phyloP scores from a whole-genome alignment of 2,888 invertebrate genomes.

The Protula sp. region DNA sequence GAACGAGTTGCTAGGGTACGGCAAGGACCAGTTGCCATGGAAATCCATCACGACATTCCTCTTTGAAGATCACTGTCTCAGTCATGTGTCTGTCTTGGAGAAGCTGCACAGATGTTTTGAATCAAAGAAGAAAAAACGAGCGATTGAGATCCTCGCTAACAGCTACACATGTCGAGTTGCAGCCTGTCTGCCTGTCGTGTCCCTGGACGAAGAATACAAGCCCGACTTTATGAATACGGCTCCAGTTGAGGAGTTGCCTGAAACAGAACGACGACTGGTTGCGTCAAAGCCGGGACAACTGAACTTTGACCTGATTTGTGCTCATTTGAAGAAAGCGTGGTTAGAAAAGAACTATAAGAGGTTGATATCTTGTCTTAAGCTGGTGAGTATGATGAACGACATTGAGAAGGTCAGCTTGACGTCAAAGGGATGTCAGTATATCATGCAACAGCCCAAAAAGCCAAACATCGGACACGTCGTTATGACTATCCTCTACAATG shows the following conservation, averaged over 20 bases:
- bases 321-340: constrained; percentile 11
- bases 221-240: constrained; percentile 5
- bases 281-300: background rate
- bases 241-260: background rate
- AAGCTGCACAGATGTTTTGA: background rate
- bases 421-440: constrained; percentile 5
- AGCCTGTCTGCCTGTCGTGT: constrained; percentile 13
- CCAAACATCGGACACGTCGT: constrained; percentile 5
- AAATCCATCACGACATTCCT: constrained; percentile 9
- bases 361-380: constrained; percentile 11
- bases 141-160: constrained; percentile 7
- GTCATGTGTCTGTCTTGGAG: background rate
- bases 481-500: constrained; percentile 6
- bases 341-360: constrained; percentile 1
- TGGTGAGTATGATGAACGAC: constrained; percentile 10
- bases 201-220: constrained; percentile 11
- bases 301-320: constrained; percentile 3
- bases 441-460: background rate
- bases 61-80: constrained; percentile 17
- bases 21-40: constrained; percentile 15
- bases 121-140: constrained; percentile 1
- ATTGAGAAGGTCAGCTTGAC: constrained; percentile 7
- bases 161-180: constrained; percentile 9
- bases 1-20: constrained; percentile 12
- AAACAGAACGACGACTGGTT: constrained; percentile 1